phyloP scores from a whole-genome alignment of 2,113 vertebrate genomes.

The Microtus montanus region DNA sequence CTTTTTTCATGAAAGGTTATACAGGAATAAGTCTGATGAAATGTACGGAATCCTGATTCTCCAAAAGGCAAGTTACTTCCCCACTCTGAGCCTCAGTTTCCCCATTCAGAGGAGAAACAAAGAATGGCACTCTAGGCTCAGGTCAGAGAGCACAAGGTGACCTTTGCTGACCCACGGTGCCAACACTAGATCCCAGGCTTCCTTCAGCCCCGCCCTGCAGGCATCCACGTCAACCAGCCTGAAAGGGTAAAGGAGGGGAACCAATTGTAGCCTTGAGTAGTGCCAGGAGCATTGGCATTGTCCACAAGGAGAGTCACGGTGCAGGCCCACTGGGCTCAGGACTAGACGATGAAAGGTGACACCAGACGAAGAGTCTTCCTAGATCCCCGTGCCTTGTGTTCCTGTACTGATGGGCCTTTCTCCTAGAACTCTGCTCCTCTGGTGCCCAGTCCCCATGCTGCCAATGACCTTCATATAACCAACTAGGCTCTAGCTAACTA shows the following conservation, averaged over 20 bases:
- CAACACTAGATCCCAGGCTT: neutral
- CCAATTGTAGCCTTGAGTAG: fast-evolving
- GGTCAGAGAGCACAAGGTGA: neutral
- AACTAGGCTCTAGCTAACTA: fast-evolving
- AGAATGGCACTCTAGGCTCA: neutral
- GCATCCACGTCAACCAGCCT: neutral
- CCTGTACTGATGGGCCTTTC: neutral
- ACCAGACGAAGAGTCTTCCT: neutral
- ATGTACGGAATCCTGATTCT: neutral
- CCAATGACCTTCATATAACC: neutral
- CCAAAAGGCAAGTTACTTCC: neutral
- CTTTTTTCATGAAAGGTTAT: neutral
- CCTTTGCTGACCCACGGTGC: neutral
- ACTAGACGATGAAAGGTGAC: neutral
- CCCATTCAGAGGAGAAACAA: neutral
- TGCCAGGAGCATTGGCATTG: neutral
- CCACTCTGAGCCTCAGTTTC: neutral
- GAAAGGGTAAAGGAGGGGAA: neutral
- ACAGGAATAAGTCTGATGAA: neutral
- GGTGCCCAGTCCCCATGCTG: no score
- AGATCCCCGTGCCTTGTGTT: neutral
- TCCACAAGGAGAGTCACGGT: neutral
- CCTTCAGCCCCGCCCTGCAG: neutral
- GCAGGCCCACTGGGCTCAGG: neutral
- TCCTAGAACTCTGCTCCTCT: neutral